Base-by-base conservation (phyloP, 2,888 invertebrate species). In the Gandaritis pyraliata region DNA sequence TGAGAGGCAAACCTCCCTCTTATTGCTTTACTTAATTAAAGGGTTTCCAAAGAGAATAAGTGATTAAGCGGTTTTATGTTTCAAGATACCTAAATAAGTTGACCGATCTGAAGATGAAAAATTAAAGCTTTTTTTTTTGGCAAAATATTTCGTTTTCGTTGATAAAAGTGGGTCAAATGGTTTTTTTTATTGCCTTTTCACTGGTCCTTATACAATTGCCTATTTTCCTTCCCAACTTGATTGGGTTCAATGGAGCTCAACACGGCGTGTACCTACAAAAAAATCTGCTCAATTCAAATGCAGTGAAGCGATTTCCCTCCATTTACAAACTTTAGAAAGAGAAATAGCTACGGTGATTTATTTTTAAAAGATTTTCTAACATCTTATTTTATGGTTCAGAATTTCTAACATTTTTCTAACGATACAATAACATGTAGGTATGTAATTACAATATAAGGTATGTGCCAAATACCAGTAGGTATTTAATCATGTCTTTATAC, bases 21-120 rank as follows among this genome's bases (percentile, higher is more conserved):
- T 85, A 90, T 86, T 82, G 85, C 88, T 88, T 86, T 81, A 88
- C 89, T 86, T 83, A 80, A 80, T 86, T 83, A 80, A 80, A 83
- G 82, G 85, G 83, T 80, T 88, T 85, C 82, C 83, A 83, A 83
- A 71, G 81, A 80, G 83, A 81, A 10, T 86, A 86, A 88, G 81
- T 82, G 85, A 82, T 85, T 81, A 83, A 61, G 47, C 58, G 61
- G 52, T 53, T 53, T 52, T 46, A 45, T 55, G n/a, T 48, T 58
- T 54, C 6, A 13, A 15, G 55, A 41, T 38, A 49, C 36, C 55
- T 51, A 58, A 52, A 46, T 6, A 29, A 18, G 15, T n/a, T 16
- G 39, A 55, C 54, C 54, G 23, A 43, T 59, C 57, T 43, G 51
- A 50, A 3, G 38, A 38, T 38, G 6, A 29, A 29, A 29, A 4